Evolutionary conservation across 2,888 invertebrate genomes (phyloP).

Genomic region (Apodemia duryi): DNA sequence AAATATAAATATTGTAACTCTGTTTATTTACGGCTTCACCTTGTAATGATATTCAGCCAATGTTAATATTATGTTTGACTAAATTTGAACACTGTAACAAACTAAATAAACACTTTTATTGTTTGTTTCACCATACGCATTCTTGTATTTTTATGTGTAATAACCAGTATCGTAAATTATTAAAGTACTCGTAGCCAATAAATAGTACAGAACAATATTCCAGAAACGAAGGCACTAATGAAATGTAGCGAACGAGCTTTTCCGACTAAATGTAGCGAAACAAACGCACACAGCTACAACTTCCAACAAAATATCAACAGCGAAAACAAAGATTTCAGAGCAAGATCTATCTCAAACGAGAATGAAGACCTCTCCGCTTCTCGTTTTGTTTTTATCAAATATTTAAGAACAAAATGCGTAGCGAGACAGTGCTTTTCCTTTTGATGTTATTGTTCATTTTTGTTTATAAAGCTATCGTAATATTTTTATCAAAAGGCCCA

Average conservation of each 20-base stretch:
- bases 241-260: slow-evolving; percentile 62
- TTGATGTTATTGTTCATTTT: slow-evolving; percentile 23
- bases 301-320: slow-evolving; percentile 48
- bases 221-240: slow-evolving; percentile 57
- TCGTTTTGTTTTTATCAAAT: slow-evolving; percentile 32
- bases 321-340: slow-evolving; percentile 37
- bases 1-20: too few species aligned
- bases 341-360: slow-evolving; percentile 32
- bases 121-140: neutral
- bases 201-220: slow-evolving; percentile 56
- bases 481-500: neutral
- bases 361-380: slow-evolving; percentile 24
- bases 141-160: slow-evolving; percentile 1
- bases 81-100: too few species aligned
- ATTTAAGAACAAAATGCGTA: slow-evolving; percentile 30
- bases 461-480: slow-evolving; percentile 7
- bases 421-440: slow-evolving; percentile 25
- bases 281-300: slow-evolving; percentile 55
- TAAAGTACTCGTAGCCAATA: slow-evolving; percentile 37
- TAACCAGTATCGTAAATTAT: slow-evolving; percentile 12
- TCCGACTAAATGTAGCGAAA: slow-evolving; percentile 64
- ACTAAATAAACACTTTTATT: neutral
- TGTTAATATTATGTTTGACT: too few species aligned
- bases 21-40: too few species aligned
- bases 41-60: too few species aligned